phyloP scores from a whole-genome alignment of 2,113 vertebrate species.

The crab-eating macaque (Macaca fascicularis) region DNA sequence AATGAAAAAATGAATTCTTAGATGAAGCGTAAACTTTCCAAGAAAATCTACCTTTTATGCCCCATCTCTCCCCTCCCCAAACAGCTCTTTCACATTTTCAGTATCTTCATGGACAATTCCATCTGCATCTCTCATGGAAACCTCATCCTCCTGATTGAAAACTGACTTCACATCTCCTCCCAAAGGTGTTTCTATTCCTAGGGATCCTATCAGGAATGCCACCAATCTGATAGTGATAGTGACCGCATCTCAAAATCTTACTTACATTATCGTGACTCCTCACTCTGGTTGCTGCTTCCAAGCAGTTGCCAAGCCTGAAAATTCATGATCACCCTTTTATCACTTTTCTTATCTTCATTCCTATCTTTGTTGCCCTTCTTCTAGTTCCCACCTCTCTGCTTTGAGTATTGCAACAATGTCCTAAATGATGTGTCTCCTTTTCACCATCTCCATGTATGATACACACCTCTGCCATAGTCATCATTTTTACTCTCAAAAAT shows the following conservation, averaged over 20 bases:
- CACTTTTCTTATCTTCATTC: background rate
- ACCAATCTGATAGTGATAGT: background rate
- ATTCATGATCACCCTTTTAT: background rate
- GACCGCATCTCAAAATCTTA: background rate
- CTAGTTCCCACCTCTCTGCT: background rate
- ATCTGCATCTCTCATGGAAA: background rate
- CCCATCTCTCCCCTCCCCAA: background rate
- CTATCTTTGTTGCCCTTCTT: background rate
- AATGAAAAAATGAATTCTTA: conserved; percentile 25
- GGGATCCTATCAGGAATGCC: background rate
- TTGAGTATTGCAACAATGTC: background rate
- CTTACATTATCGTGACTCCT: rapidly evolving
- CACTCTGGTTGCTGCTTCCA: background rate
- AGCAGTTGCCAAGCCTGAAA: background rate
- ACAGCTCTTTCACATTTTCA: background rate
- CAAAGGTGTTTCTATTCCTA: background rate
- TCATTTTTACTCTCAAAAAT: background rate
- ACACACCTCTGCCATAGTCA: background rate
- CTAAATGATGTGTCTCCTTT: background rate
- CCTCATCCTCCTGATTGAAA: background rate
- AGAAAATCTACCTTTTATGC: background rate
- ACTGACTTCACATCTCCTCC: background rate
- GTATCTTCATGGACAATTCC: background rate
- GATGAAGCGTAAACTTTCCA: background rate
- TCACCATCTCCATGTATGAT: background rate